Percentiles rank a stretch among this genome's conserved stretches.
Conservation (phyloP, 1,140 invertebrate species). For the Diachasmimorpha longicaudata region DNA sequence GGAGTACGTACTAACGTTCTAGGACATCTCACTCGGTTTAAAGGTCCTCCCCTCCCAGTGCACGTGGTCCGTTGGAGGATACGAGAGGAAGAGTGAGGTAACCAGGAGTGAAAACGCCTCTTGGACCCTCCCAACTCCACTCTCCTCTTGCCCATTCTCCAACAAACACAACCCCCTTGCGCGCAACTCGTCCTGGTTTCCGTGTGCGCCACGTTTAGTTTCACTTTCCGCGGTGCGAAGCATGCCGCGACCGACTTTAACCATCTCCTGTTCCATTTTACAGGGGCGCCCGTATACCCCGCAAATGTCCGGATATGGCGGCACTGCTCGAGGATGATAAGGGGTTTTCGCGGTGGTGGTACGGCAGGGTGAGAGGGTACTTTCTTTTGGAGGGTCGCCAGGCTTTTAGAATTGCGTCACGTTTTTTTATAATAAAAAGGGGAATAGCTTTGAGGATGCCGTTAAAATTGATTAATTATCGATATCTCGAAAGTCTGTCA, state of each 20-base stretch:
- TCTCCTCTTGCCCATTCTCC: background rate
- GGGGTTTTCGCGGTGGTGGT: background rate
- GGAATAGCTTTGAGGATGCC: background rate
- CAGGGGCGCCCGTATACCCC: background rate
- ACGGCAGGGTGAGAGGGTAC: no score
- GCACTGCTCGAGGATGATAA: background rate
- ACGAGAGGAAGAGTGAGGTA: slow-evolving; percentile 15
- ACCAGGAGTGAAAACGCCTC: background rate
- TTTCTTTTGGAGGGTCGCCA: no score
- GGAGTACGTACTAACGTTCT: background rate
- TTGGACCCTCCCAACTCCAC: background rate
- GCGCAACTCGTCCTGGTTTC: slow-evolving; percentile 28
- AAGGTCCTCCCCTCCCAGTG: slow-evolving; percentile 22
- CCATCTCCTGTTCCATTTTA: slow-evolving; percentile 11
- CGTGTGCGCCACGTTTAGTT: slow-evolving; percentile 19
- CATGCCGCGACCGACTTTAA: slow-evolving; percentile 24
- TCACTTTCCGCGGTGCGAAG: slow-evolving; percentile 26
- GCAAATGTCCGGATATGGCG: no score
- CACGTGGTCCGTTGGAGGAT: slow-evolving; percentile 17
- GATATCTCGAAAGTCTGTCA: no score
- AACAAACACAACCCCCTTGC: slow-evolving; percentile 16
- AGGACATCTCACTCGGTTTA: slow-evolving; percentile 22
- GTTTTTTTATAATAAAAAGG: no score
- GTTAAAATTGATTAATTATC: no score
- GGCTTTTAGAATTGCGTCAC: no score